These are phyloP conservation scores for Oryctolagus cuniculus DNA, from an alignment of 2,113 vertebrate species.

Conservation along the genomic window mOryCun1.1 NC_091432.1:139969001-139969500, in stretches of 20 bases:
- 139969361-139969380: not conserved
- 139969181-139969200: not conserved
- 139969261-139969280: not conserved
- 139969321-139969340: not conserved
- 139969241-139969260: not conserved
- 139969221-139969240: not conserved
- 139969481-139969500: not conserved
- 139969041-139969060: no score
- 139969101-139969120: not conserved
- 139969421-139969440: not conserved
- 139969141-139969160: not conserved
- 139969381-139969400: not conserved
- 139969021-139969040: not conserved
- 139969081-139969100: not conserved
- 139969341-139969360: not conserved
- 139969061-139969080: not conserved
- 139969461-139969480: not conserved
- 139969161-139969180: not conserved
- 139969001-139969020: not conserved
- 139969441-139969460: not conserved
- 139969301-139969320: not conserved
- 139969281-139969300: not conserved
- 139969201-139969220: not conserved
- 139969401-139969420: not conserved
- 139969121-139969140: not conserved